A percentile compares a stretch with the other conserved stretches of the same genome.
Evolutionary conservation across 2,888 invertebrate genomes (phyloP).

Genomic region (Plebejus anna): DNA sequence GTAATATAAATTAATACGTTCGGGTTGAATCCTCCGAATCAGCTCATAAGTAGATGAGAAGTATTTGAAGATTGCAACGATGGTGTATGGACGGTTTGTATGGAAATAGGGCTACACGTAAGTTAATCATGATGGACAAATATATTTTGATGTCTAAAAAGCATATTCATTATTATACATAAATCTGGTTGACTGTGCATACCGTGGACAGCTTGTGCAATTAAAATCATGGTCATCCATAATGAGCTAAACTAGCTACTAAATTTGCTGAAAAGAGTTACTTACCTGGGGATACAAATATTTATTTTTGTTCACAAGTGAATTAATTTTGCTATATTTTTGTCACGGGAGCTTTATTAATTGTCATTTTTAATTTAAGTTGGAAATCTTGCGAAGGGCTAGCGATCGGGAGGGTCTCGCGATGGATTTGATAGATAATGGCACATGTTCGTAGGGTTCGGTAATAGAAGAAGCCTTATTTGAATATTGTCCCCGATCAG

Average conservation of each 20-base stretch:
- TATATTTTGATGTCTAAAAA: no score
- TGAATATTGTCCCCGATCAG: conserved; percentile 73
- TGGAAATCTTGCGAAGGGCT: conserved; percentile 42
- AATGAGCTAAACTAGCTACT: no score
- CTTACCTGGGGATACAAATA: no score
- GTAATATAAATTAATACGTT: conserved; percentile 21
- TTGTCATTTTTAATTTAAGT: conserved; percentile 31
- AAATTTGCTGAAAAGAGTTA: no score
- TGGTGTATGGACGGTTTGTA: no score
- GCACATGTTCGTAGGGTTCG: conserved; percentile 65
- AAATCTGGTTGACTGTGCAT: no score
- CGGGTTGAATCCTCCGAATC: conserved; percentile 5
- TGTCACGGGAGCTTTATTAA: neutral
- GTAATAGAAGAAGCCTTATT: conserved; percentile 78
- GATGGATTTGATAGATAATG: conserved; percentile 71
- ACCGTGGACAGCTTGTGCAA: no score
- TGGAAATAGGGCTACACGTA: no score
- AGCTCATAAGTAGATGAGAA: neutral
- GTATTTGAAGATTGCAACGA: neutral
- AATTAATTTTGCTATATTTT: neutral
- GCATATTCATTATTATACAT: no score
- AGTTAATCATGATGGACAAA: no score
- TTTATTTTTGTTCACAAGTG: no score
- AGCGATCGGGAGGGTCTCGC: conserved; percentile 57
- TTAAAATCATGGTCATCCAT: no score